These are phyloP conservation scores for Cladopsammia gracilis DNA, from an alignment of 64 coral and sea anemone species.

Conservation along the genomic window DNA sequence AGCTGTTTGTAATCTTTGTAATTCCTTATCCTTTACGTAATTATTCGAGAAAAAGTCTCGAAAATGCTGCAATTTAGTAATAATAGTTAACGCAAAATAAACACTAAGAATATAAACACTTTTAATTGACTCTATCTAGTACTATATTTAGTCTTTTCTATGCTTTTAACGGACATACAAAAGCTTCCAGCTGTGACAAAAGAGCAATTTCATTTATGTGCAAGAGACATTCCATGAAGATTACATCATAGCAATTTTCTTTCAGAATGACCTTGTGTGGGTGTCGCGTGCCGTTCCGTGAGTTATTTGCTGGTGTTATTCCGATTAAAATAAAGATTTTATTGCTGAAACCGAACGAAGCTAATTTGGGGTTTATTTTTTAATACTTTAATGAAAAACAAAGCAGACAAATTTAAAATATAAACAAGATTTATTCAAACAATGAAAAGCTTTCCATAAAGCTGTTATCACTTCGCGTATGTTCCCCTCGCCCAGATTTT, in stretches of 20 bases:
- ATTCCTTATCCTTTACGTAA: background rate
- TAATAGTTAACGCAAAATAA: too few species aligned
- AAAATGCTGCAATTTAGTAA: background rate
- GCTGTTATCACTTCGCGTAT: too few species aligned
- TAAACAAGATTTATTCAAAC: slow-evolving; percentile 6
- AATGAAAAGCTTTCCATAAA: background rate
- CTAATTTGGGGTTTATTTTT: background rate
- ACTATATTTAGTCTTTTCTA: too few species aligned
- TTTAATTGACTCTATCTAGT: too few species aligned
- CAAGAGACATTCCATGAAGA: background rate
- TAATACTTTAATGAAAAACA: background rate
- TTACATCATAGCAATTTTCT: background rate
- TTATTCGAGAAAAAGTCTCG: background rate
- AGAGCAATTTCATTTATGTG: too few species aligned
- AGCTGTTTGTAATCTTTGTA: slow-evolving; percentile 1
- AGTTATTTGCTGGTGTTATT: too few species aligned
- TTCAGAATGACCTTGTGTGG: too few species aligned
- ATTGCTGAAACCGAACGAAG: background rate
- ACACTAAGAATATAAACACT: too few species aligned
- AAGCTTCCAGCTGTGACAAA: too few species aligned
- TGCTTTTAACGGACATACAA: too few species aligned
- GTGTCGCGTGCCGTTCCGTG: background rate
- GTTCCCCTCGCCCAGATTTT: too few species aligned
- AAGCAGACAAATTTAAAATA: background rate
- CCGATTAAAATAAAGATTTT: too few species aligned